Base-by-base conservation (phyloP, 2,113 vertebrate species). In the Corythornis cristatus region DNA sequence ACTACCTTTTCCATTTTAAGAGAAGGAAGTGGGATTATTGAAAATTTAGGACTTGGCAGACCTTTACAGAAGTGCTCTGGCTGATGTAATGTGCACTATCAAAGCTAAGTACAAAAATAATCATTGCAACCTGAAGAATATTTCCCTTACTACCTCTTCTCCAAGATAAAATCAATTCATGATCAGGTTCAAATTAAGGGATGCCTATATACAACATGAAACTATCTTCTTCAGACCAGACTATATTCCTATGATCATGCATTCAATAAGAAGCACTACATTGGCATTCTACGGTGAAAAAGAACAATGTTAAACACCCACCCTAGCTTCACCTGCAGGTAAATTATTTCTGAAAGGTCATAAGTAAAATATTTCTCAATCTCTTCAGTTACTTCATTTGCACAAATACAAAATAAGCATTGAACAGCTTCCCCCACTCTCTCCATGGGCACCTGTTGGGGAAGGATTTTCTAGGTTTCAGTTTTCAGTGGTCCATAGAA, bases 11-110 rank as follows among this genome's bases (percentile, higher is more conserved):
- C 85, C 87, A 94, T 95, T 95, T 92, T 88, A 90, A 95, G 94
- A 97, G 96, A 93, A 97, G 97, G 95, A 97, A 97, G 95, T 96
- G 45, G 90, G 95, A 95, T 97, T 93, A 97, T 91, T 95, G 86
- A 95, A 93, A 93, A 90, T 81, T 78, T 94, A 82, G 86, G 78
- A 82, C 79, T 96, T 92, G 85, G 93, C 84, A 94, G 83, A 81
- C 21, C 15, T 96, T 95, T 90, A 90, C 93, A 89, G 91, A 91
- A 72, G 60, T 74, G 58, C 13, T 21, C 61, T 91, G 74, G 33
- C 73, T 96, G 89, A 86, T 57, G 46, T 93, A 87, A 94, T 46
- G n/a, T 50, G 58, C 21, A 5, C 43, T 57, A 42, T 58, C 73
- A 89, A 71, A 91, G 84, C 88, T 43, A 58, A 81, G 50, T 8